phyloP scores from a whole-genome alignment of 2,888 invertebrate species.

The Aphelenchoides bicaudatus region DNA sequence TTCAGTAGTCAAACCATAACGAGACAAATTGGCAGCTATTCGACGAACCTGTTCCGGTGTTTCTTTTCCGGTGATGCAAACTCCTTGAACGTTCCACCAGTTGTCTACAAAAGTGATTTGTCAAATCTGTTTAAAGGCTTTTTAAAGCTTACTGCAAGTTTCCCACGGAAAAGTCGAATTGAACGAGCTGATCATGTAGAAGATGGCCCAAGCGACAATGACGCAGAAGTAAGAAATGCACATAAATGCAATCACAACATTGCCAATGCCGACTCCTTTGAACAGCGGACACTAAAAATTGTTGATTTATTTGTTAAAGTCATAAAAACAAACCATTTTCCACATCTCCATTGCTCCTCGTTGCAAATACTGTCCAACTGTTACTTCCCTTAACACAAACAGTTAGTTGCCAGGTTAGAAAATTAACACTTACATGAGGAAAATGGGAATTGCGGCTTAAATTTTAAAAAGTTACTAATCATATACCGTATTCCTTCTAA shows the following conservation, averaged over 20 bases:
- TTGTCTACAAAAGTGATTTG: not conserved
- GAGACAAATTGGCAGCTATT: conserved; percentile 31
- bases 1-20: conserved; percentile 39
- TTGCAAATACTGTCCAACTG: conserved; percentile 60
- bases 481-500: no score
- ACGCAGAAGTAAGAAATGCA: conserved; percentile 60
- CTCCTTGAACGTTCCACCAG: conserved; percentile 5
- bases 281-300: conserved; percentile 51
- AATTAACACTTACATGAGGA: conserved; percentile 47
- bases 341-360: conserved; percentile 61
- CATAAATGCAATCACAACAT: conserved; percentile 60
- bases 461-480: no score
- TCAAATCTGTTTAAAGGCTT: conserved; percentile 21
- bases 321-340: conserved; percentile 31
- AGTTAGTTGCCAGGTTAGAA: not conserved
- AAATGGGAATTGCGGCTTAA: conserved; percentile 60
- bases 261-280: conserved; percentile 60
- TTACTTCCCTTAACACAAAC: conserved; percentile 41
- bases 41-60: conserved; percentile 19
- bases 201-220: conserved; percentile 60
- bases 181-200: conserved; percentile 59
- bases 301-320: not conserved
- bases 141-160: conserved; percentile 56
- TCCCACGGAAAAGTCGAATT: conserved; percentile 57
- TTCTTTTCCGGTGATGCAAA: conserved; percentile 33